Evolutionary conservation across 2,113 vertebrate genomes (phyloP), one percentile per base, ranked within the genome.

Genomic region (Cichladusa arquata): DNA sequence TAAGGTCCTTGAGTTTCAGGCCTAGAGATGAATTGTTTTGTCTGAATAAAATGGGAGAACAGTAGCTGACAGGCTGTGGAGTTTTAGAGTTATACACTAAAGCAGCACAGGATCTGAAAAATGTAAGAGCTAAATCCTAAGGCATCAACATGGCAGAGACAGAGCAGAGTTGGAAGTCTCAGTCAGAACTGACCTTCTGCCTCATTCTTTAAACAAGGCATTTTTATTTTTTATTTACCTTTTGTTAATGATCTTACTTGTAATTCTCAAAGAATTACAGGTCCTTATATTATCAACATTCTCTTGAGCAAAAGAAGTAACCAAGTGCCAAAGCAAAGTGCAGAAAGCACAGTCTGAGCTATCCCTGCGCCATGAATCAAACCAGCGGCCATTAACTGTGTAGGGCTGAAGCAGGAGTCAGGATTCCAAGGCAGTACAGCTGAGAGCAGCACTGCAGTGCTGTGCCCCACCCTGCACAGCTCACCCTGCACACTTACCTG

Each of bases 401-500:
- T 20, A 19, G 24, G 56, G 26, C 34, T 77, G 81, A 57, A 74
- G 14, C 22, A 61, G 65, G 65, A 90, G 82, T 38, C 23, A 28
- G 36, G 71, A 53, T 74, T 66, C 51, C 57, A 54, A 61, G 48
- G 40, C 9, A 0, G 44, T 1, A 12, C 3, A 26, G 48, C 1
- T 5, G 44, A 40, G 28, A 87, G 38, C 50, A 78, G 78, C 34
- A 42, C 54, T 86, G 60, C 54, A 88, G 54, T 0, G 1, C 76
- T 61, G 62, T 64, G 40, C 34, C 77, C 14, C 34, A 57, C 38
- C 9, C 28, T 22, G 64, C 48, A 56, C 31, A 92, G 76, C 23
- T 83, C 67, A 40, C 42, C 1, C 56, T 86, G 69, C 60, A 66
- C 60, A 97, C 98, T 96, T 98, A 99, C 99, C 98, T 99, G 98